Percentiles rank a stretch among this genome's conserved stretches.
Evolutionary conservation across 2,888 invertebrate genomes (phyloP).

Genomic region (Andrena marginata): DNA sequence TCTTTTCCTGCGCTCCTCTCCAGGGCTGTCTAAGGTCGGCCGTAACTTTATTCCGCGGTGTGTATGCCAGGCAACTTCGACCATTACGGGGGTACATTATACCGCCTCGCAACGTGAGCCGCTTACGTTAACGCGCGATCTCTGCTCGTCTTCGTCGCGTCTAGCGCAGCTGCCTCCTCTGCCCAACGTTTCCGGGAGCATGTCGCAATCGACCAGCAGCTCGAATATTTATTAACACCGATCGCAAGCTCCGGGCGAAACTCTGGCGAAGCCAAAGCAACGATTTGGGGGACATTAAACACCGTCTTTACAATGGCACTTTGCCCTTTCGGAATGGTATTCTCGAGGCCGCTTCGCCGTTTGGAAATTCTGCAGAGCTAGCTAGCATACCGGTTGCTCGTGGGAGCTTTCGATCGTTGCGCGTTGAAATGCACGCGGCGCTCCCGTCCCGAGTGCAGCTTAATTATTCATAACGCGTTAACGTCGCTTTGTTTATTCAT

Average conservation of each 20-base stretch:
- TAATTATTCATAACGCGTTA: constrained; percentile 64
- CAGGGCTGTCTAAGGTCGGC: constrained; percentile 20
- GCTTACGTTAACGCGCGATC: constrained; percentile 54
- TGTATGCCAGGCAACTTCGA: constrained; percentile 50
- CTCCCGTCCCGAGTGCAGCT: constrained; percentile 38
- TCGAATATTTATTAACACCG: too few relatives aligned
- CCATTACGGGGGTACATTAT: constrained; percentile 59
- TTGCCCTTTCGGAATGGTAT: too few relatives aligned
- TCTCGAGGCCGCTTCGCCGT: too few relatives aligned
- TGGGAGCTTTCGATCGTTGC: not conserved
- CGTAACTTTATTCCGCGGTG: constrained; percentile 57
- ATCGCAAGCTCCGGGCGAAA: too few relatives aligned
- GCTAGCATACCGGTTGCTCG: constrained; percentile 4
- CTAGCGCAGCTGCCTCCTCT: not conserved
- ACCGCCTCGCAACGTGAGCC: constrained; percentile 58
- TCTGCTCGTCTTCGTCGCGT: not conserved
- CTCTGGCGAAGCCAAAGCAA: too few relatives aligned
- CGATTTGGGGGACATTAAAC: too few relatives aligned
- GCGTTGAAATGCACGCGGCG: constrained; percentile 18
- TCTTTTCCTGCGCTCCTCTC: not conserved
- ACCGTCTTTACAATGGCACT: too few relatives aligned
- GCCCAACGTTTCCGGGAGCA: not conserved
- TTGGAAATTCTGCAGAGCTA: not conserved
- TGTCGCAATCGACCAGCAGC: not conserved
- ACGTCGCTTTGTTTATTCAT: constrained; percentile 63